Conservation (phyloP, 2,113 vertebrate species). For the Monopterus albus region DNA sequence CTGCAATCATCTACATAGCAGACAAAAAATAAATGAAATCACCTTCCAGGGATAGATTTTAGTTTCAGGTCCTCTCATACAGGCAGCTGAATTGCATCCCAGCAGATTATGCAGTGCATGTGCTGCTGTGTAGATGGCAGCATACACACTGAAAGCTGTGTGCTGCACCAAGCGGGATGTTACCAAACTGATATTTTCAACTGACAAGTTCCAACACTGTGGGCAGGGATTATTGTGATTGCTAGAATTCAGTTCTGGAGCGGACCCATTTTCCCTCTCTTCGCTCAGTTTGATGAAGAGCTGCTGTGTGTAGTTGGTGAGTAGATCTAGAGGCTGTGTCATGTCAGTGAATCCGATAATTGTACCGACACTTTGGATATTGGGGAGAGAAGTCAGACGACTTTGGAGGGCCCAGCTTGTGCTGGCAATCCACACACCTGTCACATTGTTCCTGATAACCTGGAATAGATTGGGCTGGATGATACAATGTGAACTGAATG, state of each 20-base stretch:
- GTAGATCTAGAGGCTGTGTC: constrained; percentile 36
- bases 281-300: constrained; percentile 73
- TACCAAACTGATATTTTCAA: constrained; percentile 52
- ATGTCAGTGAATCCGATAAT: constrained; percentile 81
- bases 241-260: background rate
- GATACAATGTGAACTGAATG: background rate
- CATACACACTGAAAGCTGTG: constrained; percentile 80
- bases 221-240: constrained; percentile 67
- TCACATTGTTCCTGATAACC: constrained; percentile 79
- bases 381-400: constrained; percentile 47
- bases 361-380: constrained; percentile 84
- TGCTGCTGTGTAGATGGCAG: constrained; percentile 85
- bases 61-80: constrained; percentile 14
- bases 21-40: constrained; percentile 15
- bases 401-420: constrained; percentile 82
- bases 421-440: constrained; percentile 89
- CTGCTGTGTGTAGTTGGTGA: constrained; percentile 63
- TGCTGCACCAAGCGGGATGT: constrained; percentile 30
- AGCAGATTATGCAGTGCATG: constrained; percentile 86
- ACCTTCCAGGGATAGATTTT: constrained; percentile 87
- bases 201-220: constrained; percentile 73
- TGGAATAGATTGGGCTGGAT: constrained; percentile 39
- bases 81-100: constrained; percentile 60
- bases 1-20: background rate
- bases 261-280: background rate